A percentile compares a stretch with the other conserved stretches of the same genome.
phyloP scores from a whole-genome alignment of 2,797 vertebrate genomes.

The Ficedula albicollis region DNA sequence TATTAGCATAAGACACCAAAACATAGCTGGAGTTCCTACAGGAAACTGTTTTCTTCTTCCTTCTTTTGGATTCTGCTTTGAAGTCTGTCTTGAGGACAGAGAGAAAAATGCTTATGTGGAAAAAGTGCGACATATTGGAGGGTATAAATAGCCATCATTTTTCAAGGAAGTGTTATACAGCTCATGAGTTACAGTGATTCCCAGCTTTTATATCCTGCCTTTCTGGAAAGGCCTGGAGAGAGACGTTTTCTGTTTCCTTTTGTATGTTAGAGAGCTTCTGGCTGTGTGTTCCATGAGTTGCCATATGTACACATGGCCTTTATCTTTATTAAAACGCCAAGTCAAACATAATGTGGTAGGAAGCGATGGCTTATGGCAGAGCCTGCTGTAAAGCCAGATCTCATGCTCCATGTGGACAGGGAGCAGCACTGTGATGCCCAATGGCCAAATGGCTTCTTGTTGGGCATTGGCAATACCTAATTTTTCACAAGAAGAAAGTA shows the following conservation, averaged over 20 bases:
- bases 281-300: neutral
- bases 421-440: neutral
- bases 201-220: neutral
- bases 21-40: neutral
- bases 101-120: neutral
- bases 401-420: rapidly evolving
- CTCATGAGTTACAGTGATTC: neutral
- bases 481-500: neutral
- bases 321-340: neutral
- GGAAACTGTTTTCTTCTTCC: neutral
- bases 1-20: neutral
- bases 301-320: neutral
- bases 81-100: neutral
- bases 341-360: neutral
- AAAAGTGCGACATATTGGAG: neutral
- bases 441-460: neutral
- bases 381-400: neutral
- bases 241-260: neutral
- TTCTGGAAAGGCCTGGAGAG: neutral
- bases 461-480: neutral
- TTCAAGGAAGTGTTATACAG: neutral
- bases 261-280: neutral
- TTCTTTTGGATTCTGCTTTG: neutral
- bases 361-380: neutral
- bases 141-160: neutral